Evolutionary conservation across 2,113 vertebrate genomes (phyloP).

Genomic region (Glaucidium brasilianum): DNA sequence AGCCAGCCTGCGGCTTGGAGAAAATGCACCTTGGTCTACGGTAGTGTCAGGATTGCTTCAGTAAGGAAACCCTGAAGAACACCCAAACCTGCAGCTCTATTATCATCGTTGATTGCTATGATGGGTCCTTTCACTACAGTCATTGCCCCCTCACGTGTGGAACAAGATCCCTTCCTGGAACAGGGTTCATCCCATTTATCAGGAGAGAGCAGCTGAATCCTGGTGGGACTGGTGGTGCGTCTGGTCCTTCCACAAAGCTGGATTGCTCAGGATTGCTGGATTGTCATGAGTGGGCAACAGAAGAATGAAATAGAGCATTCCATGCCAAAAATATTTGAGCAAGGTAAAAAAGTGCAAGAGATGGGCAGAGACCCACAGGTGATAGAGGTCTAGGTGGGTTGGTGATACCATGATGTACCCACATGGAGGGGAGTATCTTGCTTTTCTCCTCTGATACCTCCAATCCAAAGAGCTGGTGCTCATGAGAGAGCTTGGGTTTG

Average conservation of each 20-base stretch:
- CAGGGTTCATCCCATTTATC: rapidly evolving
- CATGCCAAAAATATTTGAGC: not conserved
- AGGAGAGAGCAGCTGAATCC: not conserved
- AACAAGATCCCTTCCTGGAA: not conserved
- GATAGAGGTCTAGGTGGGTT: not conserved
- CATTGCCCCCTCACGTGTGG: not conserved
- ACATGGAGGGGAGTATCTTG: not conserved
- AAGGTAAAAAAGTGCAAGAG: not conserved
- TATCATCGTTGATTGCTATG: not conserved
- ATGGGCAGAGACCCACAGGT: not conserved
- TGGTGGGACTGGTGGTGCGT: not conserved
- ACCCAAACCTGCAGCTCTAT: not conserved
- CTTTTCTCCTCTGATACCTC: not conserved
- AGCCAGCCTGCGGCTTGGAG: not conserved
- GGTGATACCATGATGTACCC: not conserved
- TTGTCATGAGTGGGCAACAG: not conserved
- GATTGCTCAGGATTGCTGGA: not conserved
- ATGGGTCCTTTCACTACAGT: not conserved
- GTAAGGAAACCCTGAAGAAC: not conserved
- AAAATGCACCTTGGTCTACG: not conserved
- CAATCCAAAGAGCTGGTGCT: not conserved
- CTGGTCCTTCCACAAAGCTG: not conserved
- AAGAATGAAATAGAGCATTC: not conserved
- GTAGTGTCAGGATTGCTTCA: not conserved
- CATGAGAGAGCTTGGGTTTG: not conserved